These are phyloP conservation scores for Ophion ellenae DNA, from an alignment of 2,888 invertebrate species.

Conservation along the genomic window DNA sequence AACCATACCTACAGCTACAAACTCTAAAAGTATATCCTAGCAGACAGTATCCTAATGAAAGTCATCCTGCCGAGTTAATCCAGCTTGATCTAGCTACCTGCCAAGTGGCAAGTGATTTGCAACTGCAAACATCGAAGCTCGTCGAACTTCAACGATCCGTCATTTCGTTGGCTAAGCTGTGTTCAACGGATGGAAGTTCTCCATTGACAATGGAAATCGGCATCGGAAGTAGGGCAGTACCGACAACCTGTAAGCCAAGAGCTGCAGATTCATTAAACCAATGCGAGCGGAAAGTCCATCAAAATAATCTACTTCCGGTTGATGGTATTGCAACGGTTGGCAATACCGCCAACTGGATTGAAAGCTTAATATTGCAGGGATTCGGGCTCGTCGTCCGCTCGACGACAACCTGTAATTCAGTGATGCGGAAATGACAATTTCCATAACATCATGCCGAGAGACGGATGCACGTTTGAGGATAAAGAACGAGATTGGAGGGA, in stretches of 20 bases:
- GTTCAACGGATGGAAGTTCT: not conserved
- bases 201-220: not conserved
- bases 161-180: not conserved
- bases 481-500: not conserved
- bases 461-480: conserved; percentile 13
- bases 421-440: conserved; percentile 71
- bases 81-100: not conserved
- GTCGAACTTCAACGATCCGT: not conserved
- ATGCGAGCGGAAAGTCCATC: conserved; percentile 10
- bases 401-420: conserved; percentile 57
- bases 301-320: conserved; percentile 57
- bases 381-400: conserved; percentile 27
- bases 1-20: not conserved
- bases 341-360: conserved; percentile 40
- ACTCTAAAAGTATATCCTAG: not conserved
- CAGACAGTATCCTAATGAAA: not conserved
- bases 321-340: conserved; percentile 42
- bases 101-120: not conserved
- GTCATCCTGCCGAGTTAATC: not conserved
- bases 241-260: not conserved
- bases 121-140: not conserved
- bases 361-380: conserved; percentile 37
- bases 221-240: not conserved
- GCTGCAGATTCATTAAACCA: too few species aligned
- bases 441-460: conserved; percentile 25